A percentile compares a stretch with the other conserved stretches of the same genome.
These are phyloP conservation scores for Bicyclus anynana DNA, from an alignment of 1,140 invertebrate genomes.

Conservation along the genomic window DNA sequence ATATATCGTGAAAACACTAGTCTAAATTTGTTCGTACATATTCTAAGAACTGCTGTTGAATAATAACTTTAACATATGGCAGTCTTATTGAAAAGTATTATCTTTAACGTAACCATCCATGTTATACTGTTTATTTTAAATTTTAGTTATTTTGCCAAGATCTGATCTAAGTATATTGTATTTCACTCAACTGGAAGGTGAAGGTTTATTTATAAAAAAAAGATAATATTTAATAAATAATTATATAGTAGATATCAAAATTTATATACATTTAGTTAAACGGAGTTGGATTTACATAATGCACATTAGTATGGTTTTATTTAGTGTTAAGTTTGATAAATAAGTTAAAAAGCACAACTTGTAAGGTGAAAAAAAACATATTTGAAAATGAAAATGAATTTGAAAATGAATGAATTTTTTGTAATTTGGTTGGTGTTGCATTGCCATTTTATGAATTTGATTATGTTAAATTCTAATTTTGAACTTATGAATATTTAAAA, in stretches of 20 bases:
- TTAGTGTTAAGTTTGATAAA: conserved; percentile 4
- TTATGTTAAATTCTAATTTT: neutral
- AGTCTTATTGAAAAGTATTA: neutral
- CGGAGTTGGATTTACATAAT: conserved; percentile 1
- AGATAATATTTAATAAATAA: conserved; percentile 5
- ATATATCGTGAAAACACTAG: no score
- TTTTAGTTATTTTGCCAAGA: neutral
- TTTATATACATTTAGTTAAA: conserved; percentile 15
- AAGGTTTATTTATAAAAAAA: neutral
- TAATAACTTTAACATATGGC: neutral
- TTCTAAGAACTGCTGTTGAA: no score
- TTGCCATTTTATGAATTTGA: neutral
- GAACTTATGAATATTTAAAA: neutral
- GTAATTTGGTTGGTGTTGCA: neutral
- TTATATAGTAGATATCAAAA: neutral
- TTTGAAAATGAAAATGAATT: no score
- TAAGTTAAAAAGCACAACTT: conserved; percentile 1
- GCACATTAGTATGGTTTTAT: neutral
- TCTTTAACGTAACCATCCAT: neutral
- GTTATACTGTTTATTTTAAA: neutral
- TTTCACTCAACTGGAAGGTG: neutral
- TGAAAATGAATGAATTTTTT: no score
- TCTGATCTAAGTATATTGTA: neutral
- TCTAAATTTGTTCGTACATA: no score
- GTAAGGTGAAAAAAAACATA: no score